Evolutionary conservation across 2,113 vertebrate species (phyloP).

Genomic region (Dipodomys spectabilis): DNA sequence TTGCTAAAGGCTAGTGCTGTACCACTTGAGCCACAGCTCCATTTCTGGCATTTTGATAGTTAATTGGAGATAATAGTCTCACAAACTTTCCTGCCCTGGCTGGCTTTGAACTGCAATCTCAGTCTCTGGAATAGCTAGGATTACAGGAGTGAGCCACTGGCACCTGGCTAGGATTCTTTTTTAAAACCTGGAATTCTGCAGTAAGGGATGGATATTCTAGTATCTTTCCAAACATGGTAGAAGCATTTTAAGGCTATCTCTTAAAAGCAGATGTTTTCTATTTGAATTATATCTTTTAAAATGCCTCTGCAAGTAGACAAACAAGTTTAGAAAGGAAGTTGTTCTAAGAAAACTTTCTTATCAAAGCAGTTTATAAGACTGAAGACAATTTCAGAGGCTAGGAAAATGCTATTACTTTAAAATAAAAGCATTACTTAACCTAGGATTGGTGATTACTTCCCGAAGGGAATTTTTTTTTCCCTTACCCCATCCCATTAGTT

Average conservation of each 20-base stretch:
- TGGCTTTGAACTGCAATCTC: too few relatives aligned
- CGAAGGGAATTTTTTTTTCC: neutral
- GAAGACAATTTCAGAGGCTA: conserved; percentile 49
- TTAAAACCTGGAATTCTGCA: conserved; percentile 16
- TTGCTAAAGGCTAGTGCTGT: too few relatives aligned
- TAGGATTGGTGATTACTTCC: conserved; percentile 24
- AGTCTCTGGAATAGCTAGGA: too few relatives aligned
- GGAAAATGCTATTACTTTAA: conserved; percentile 40
- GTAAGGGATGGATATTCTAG: neutral
- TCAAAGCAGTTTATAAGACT: conserved; percentile 55
- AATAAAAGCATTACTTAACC: conserved; percentile 63
- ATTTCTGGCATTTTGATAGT: too few relatives aligned
- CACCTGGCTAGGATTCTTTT: neutral
- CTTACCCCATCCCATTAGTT: neutral
- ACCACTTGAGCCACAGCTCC: too few relatives aligned
- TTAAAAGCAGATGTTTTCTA: conserved; percentile 67
- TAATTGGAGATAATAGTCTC: too few relatives aligned
- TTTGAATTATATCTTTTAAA: conserved; percentile 63
- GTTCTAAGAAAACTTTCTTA: conserved; percentile 47
- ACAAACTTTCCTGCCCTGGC: too few relatives aligned
- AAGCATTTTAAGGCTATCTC: conserved; percentile 54
- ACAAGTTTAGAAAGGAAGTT: conserved; percentile 63
- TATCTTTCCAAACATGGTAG: conserved; percentile 38
- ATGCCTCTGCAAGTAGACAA: conserved; percentile 50
- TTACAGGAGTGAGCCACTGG: too few relatives aligned